Evolutionary conservation across 2,797 vertebrate species (phyloP).

Genomic region (Diplodus puntazzo): DNA sequence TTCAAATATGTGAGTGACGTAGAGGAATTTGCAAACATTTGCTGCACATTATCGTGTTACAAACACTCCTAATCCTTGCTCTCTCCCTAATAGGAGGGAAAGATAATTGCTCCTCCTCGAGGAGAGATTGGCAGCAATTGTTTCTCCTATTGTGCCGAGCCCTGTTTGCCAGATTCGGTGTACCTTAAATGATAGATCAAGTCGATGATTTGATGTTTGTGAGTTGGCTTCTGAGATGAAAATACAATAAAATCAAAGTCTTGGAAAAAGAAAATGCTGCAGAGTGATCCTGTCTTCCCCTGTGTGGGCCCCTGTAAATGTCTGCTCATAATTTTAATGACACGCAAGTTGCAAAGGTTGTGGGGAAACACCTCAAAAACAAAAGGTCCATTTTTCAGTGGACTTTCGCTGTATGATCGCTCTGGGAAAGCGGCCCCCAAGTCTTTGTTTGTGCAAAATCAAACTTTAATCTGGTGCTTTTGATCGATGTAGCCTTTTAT

Average conservation of each 20-base stretch:
- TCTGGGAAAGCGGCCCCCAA: conserved; percentile 57
- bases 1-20: conserved; percentile 66
- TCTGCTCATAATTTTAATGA: conserved; percentile 48
- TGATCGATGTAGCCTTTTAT: conserved; percentile 80
- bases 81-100: conserved; percentile 50
- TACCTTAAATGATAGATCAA: conserved; percentile 44
- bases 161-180: conserved; percentile 37
- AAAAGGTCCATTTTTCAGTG: conserved; percentile 56
- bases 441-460: conserved; percentile 79
- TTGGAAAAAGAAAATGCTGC: conserved; percentile 27
- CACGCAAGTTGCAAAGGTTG: conserved; percentile 37
- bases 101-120: conserved; percentile 62
- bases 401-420: conserved; percentile 44
- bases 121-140: conserved; percentile 44
- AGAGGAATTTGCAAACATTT: conserved; percentile 76
- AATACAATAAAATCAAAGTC: conserved; percentile 41
- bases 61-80: conserved; percentile 71
- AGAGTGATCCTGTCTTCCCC: conserved; percentile 10
- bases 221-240: conserved; percentile 35
- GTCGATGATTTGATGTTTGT: conserved; percentile 52
- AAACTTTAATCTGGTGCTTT: conserved; percentile 76
- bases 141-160: conserved; percentile 54
- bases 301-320: conserved; percentile 21
- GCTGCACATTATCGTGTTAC: conserved; percentile 75
- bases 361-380: conserved; percentile 54